Evolutionary conservation across 2,888 invertebrate genomes (phyloP).

Genomic region (Copidosoma aretas): DNA sequence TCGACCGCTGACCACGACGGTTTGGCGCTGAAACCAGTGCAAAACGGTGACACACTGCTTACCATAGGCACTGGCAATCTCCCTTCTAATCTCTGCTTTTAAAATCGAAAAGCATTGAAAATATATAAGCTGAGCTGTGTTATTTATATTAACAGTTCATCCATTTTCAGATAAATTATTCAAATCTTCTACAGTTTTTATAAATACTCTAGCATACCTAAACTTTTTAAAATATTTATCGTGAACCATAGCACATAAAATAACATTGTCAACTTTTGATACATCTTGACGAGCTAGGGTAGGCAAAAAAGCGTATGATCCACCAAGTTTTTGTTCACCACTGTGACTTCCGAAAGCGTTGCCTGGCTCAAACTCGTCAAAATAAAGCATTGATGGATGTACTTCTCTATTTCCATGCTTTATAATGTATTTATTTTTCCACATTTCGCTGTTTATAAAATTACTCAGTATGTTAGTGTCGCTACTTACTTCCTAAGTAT

Average conservation of each 20-base stretch:
- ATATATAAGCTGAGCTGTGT: constrained; percentile 9
- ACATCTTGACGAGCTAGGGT: constrained; percentile 29
- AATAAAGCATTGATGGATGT: constrained; percentile 25
- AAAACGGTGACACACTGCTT: too few relatives aligned
- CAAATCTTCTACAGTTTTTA: constrained; percentile 25
- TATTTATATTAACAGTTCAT: constrained; percentile 9
- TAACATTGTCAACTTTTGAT: constrained; percentile 22
- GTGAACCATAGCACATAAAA: constrained; percentile 18
- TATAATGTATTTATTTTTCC: constrained; percentile 30
- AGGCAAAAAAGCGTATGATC: constrained; percentile 28
- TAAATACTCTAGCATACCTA: constrained; percentile 26
- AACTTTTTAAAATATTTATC: constrained; percentile 28
- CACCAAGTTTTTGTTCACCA: constrained; percentile 34
- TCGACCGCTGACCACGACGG: too few relatives aligned
- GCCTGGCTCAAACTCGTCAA: constrained; percentile 31
- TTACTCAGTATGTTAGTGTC: constrained; percentile 15
- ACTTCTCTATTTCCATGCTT: background rate
- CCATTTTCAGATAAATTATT: constrained; percentile 20
- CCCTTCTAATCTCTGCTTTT: too few relatives aligned
- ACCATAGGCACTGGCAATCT: too few relatives aligned
- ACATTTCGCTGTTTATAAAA: constrained; percentile 29
- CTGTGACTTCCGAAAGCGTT: constrained; percentile 28
- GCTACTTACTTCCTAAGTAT: constrained; percentile 13
- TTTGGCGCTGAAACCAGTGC: too few relatives aligned
- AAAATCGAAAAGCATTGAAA: too few relatives aligned